Evolutionary conservation across 2,888 invertebrate genomes (phyloP), one percentile per base, ranked within the genome.

Genomic region (Zele albiditarsus): DNA sequence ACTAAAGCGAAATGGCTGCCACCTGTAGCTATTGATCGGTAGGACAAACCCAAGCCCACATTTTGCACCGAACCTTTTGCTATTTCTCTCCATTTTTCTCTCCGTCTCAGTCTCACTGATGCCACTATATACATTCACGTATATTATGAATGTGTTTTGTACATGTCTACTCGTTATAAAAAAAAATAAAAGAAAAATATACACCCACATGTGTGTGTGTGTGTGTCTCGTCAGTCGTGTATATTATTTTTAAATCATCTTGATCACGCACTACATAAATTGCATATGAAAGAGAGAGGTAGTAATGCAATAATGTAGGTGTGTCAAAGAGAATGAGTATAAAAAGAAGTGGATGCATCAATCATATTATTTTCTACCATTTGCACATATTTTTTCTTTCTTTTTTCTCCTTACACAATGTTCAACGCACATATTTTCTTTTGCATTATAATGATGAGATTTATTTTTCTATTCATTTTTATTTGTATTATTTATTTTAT

Each of bases 21-120:
- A 89, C 89, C 89, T 89, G 89, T 89, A 89, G 89, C 89, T 89
- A 89, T 89, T 89, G 89, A 89, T 89, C 89, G 88, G 87, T 81
- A 85, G 85, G 83, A 83, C 84, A 84, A 87, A 84, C 82, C 83
- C 81, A 80, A 83, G 82, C 83, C 46, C 58, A 81, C 83, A 84
- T 83, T 84, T 83, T 82, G 82, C 82, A 80, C 79, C 75, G 73
- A 80, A 79, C 78, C 79, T 75, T 38, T 73, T 73, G 57, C 66
- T 42, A 20, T 74, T 78, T 65, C 71, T 46, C 31, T 58, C 33
- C 65, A 46, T 74, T 42, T 66, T 68, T 33, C 20, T 63, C 58
- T 71, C 71, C 38, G 60, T 69, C 71, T 77, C 75, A 70, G 57
- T 63, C 71, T 65, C 16, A 3, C 53, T 53, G 8, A 53, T 4